Evolutionary conservation across 2,113 vertebrate genomes (phyloP).

Genomic region (Hippocampus guttulatus): DNA sequence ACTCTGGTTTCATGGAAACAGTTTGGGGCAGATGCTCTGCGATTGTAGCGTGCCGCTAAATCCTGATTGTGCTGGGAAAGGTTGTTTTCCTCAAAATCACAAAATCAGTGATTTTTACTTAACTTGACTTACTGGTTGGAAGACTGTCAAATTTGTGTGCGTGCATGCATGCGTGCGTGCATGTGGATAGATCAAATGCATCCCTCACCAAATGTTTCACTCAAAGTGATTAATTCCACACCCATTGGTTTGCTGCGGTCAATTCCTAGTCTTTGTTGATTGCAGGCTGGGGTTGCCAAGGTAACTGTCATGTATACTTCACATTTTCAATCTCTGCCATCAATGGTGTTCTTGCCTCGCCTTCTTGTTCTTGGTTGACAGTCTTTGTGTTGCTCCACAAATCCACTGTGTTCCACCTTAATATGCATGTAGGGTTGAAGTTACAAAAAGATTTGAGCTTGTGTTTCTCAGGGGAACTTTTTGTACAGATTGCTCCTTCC

Average conservation of each 20-base stretch:
- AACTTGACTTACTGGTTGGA: neutral
- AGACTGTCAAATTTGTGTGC: neutral
- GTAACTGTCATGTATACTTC: neutral
- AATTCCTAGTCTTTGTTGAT: neutral
- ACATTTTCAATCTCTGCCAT: neutral
- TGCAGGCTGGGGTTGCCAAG: neutral
- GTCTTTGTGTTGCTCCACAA: neutral
- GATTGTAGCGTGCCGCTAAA: neutral
- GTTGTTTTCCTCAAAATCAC: neutral
- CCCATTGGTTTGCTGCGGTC: neutral
- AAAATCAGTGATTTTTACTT: neutral
- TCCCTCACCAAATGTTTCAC: neutral
- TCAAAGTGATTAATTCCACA: neutral
- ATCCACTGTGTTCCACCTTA: neutral
- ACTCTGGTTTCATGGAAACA: neutral
- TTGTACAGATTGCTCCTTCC: neutral
- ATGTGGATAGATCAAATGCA: neutral
- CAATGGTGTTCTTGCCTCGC: neutral
- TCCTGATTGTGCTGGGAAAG: neutral
- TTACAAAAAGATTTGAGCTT: neutral
- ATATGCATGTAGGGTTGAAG: neutral
- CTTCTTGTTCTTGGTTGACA: neutral
- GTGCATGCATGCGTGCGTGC: neutral
- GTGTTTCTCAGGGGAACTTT: neutral
- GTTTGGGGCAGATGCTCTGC: neutral